Evolutionary conservation across 2,888 invertebrate species (phyloP).

Genomic region (Andrena chrysosceles): DNA sequence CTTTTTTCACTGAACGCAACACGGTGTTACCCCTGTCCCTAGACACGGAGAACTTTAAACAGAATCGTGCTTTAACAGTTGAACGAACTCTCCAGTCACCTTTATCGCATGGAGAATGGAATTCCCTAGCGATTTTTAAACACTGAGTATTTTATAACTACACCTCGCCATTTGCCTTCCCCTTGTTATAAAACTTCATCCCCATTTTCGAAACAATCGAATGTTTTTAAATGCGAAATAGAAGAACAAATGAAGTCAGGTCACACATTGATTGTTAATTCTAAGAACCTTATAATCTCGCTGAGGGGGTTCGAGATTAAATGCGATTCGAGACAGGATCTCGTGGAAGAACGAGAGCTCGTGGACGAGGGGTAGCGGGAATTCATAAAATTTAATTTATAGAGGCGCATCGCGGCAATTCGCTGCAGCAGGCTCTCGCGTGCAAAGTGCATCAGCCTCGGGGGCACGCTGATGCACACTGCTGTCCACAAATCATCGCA

Average conservation of each 20-base stretch:
- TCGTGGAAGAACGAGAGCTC: background rate
- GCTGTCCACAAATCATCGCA: conserved; percentile 80
- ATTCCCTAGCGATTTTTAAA: conserved; percentile 7
- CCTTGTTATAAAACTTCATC: too few species aligned
- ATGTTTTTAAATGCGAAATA: too few species aligned
- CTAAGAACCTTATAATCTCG: too few species aligned
- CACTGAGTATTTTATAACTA: background rate
- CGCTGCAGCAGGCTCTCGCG: conserved; percentile 32
- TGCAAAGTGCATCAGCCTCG: conserved; percentile 65
- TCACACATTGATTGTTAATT: too few species aligned
- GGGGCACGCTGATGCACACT: conserved; percentile 63
- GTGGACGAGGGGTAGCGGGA: background rate
- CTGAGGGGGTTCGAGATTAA: background rate
- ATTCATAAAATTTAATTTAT: conserved; percentile 34
- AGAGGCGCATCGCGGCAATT: conserved; percentile 26
- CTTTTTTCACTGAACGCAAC: conserved; percentile 5
- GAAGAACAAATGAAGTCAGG: too few species aligned
- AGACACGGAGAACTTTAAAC: conserved; percentile 30
- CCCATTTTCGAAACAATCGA: too few species aligned
- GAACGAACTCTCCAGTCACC: background rate
- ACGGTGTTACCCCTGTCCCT: conserved; percentile 11
- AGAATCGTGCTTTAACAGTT: conserved; percentile 33
- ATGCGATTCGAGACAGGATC: background rate
- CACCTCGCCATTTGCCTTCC: background rate
- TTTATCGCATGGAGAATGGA: conserved; percentile 17